Evolutionary conservation across 2,113 vertebrate genomes (phyloP).

Genomic region (Callocephalon fimbriatum): DNA sequence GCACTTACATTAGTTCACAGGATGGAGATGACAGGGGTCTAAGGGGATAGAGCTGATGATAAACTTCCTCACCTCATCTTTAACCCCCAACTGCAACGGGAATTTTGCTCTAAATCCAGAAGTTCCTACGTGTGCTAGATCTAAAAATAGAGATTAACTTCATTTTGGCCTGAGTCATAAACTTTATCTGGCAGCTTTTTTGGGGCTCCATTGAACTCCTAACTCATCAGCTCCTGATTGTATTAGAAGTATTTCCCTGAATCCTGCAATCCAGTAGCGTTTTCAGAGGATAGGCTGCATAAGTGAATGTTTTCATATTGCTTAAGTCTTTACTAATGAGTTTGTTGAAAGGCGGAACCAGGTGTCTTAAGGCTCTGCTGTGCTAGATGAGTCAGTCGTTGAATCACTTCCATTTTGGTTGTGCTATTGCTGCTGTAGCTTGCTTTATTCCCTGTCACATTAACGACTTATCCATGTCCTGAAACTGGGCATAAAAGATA

Average conservation of each 20-base stretch:
- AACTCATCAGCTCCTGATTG: background rate
- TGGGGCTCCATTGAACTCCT: background rate
- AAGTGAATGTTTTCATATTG: background rate
- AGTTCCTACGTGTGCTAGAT: background rate
- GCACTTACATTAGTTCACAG: rapidly evolving
- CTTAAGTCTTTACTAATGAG: background rate
- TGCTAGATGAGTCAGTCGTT: background rate
- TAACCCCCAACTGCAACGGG: rapidly evolving
- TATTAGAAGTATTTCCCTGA: background rate
- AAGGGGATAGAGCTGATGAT: background rate
- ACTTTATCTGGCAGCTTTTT: background rate
- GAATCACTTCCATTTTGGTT: background rate
- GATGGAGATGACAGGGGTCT: background rate
- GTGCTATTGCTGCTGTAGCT: background rate
- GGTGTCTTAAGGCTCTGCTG: background rate
- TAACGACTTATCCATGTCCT: background rate
- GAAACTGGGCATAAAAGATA: background rate
- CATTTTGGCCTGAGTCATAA: background rate
- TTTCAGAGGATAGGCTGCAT: background rate
- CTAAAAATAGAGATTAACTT: background rate
- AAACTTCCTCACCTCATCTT: background rate
- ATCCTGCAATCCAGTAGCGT: background rate
- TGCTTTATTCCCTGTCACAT: background rate
- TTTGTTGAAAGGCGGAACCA: background rate
- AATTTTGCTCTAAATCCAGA: background rate